phyloP scores from a whole-genome alignment of 2,888 invertebrate species.

The Flabesymbios commensalis region DNA sequence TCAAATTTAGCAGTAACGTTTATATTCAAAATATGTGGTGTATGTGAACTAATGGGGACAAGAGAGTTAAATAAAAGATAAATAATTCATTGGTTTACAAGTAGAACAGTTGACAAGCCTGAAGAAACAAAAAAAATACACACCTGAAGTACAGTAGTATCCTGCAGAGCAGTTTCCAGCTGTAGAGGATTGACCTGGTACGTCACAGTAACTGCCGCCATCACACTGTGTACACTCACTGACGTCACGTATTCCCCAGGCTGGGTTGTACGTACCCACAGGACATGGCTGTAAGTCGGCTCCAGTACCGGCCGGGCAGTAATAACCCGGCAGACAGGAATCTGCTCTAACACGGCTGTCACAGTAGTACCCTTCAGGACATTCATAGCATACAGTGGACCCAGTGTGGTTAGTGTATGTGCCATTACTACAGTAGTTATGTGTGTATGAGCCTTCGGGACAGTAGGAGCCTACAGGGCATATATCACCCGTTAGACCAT shows the following conservation, averaged over 20 bases:
- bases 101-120: too few relatives aligned
- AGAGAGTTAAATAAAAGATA: too few relatives aligned
- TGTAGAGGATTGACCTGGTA: conserved; percentile 40
- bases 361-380: conserved; percentile 54
- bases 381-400: conserved; percentile 49
- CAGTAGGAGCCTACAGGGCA: conserved; percentile 41
- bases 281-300: conserved; percentile 55
- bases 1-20: too few relatives aligned
- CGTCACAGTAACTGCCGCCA: conserved; percentile 52
- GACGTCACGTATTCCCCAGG: conserved; percentile 38
- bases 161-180: conserved; percentile 50
- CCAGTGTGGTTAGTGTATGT: conserved; percentile 58
- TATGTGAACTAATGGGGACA: too few relatives aligned
- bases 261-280: conserved; percentile 53
- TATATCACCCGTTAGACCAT: conserved; percentile 48
- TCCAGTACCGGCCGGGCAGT: conserved; percentile 53
- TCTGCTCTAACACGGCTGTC: conserved; percentile 51
- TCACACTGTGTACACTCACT: conserved; percentile 55
- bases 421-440: conserved; percentile 52
- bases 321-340: conserved; percentile 47
- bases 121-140: too few relatives aligned
- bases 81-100: too few relatives aligned
- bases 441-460: conserved; percentile 49
- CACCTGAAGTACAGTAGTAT: conserved; percentile 49
- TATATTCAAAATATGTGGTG: too few relatives aligned